Percentiles rank a stretch among this genome's conserved stretches.
Evolutionary conservation across 1,140 invertebrate species (phyloP).

Genomic region (Drosophila nasuta): DNA sequence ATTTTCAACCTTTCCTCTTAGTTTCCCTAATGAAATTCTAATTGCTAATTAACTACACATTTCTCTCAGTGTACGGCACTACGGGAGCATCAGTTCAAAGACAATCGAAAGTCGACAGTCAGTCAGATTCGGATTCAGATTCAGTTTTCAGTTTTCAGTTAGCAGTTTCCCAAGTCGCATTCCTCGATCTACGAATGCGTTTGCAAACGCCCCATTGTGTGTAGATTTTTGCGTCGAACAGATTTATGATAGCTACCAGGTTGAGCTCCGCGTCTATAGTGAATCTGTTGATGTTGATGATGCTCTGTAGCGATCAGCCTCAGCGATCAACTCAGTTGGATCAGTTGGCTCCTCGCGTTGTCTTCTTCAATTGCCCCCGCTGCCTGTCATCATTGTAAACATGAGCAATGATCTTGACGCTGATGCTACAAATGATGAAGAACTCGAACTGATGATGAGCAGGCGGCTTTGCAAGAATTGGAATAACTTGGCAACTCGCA

Average conservation of each 20-base stretch:
- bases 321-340: neutral
- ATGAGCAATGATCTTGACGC: slow-evolving; percentile 85
- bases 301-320: neutral
- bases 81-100: slow-evolving; percentile 9
- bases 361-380: slow-evolving; percentile 42
- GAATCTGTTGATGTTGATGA: slow-evolving; percentile 21
- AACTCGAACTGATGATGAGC: slow-evolving; percentile 77
- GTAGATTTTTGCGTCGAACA: slow-evolving; percentile 82
- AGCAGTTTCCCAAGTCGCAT: slow-evolving; percentile 48
- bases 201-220: slow-evolving; percentile 84
- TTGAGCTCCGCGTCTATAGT: slow-evolving; percentile 19
- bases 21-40: neutral
- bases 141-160: slow-evolving; percentile 22
- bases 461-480: slow-evolving; percentile 30
- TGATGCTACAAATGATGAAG: slow-evolving; percentile 85
- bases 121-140: slow-evolving; percentile 49
- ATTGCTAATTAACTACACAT: neutral
- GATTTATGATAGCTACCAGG: slow-evolving; percentile 82
- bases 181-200: slow-evolving; percentile 79
- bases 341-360: slow-evolving; percentile 9
- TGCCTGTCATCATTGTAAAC: slow-evolving; percentile 84
- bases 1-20: neutral
- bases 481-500: slow-evolving; percentile 26
- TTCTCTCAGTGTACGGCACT: slow-evolving; percentile 4
- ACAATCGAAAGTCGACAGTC: slow-evolving; percentile 56